Evolutionary conservation across 2,888 invertebrate species (phyloP).

Genomic region (Scotopteryx bipunctaria): DNA sequence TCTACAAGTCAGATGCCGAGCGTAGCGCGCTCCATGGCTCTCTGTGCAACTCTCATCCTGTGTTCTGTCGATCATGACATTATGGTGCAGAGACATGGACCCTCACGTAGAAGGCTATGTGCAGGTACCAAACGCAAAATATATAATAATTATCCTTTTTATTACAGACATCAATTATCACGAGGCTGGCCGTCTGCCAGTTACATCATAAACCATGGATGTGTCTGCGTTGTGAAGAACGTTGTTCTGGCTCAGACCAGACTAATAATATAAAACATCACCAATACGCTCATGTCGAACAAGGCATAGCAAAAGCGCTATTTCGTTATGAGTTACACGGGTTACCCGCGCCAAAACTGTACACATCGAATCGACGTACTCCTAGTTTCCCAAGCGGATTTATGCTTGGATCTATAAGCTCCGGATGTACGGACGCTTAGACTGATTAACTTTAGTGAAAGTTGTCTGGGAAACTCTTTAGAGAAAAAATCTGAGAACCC

Average conservation of each 20-base stretch:
- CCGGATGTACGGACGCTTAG: slow-evolving; percentile 48
- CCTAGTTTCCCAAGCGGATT: slow-evolving; percentile 69
- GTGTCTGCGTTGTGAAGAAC: slow-evolving; percentile 16
- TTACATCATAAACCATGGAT: background rate
- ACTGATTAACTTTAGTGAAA: slow-evolving; percentile 28
- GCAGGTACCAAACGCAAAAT: too few relatives aligned
- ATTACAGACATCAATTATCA: background rate
- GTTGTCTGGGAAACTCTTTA: too few relatives aligned
- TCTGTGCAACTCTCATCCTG: too few relatives aligned
- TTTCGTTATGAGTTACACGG: slow-evolving; percentile 63
- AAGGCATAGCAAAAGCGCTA: slow-evolving; percentile 45
- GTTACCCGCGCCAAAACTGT: slow-evolving; percentile 63
- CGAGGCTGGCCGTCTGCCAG: background rate
- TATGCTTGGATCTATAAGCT: slow-evolving; percentile 62
- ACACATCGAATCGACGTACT: slow-evolving; percentile 60
- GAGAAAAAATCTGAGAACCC: too few relatives aligned
- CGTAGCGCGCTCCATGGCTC: too few relatives aligned
- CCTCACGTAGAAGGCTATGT: too few relatives aligned
- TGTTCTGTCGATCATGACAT: too few relatives aligned
- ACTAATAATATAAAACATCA: slow-evolving; percentile 36
- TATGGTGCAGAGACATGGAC: too few relatives aligned
- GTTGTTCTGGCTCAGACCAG: slow-evolving; percentile 19
- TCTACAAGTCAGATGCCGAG: too few relatives aligned
- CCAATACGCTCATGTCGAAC: slow-evolving; percentile 43
- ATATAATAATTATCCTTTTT: too few relatives aligned